phyloP scores from a whole-genome alignment of 2,797 vertebrate species.

The Gymnothorax reevesii region DNA sequence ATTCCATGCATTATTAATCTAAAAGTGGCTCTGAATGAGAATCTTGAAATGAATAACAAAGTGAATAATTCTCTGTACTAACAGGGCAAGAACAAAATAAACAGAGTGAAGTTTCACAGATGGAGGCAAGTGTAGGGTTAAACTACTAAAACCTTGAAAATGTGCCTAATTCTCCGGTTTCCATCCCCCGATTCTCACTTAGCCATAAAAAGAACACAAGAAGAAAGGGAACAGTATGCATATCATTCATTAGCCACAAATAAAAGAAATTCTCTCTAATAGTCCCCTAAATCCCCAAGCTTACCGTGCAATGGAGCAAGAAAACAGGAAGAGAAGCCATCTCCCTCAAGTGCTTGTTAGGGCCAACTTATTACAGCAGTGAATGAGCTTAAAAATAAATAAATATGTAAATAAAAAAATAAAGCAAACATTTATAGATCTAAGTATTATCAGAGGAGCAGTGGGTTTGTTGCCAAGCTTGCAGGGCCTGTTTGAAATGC shows the following conservation, averaged over 20 bases:
- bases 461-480: constrained; percentile 52
- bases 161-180: constrained; percentile 54
- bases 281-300: constrained; percentile 67
- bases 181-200: constrained; percentile 48
- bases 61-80: constrained; percentile 46
- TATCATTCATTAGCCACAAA: constrained; percentile 67
- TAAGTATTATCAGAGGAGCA: constrained; percentile 53
- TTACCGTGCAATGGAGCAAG: constrained; percentile 73
- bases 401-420: constrained; percentile 62
- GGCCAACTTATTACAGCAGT: constrained; percentile 66
- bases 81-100: constrained; percentile 37
- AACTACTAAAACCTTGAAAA: constrained; percentile 57
- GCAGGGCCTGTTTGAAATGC: constrained; percentile 48
- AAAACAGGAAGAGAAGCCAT: constrained; percentile 59
- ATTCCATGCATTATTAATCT: constrained; percentile 49
- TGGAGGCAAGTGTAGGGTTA: constrained; percentile 49
- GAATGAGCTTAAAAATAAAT: constrained; percentile 64
- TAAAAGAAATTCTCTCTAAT: constrained; percentile 70
- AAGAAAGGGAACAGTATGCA: constrained; percentile 51
- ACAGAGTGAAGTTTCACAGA: constrained; percentile 41
- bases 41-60: constrained; percentile 38
- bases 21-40: constrained; percentile 42
- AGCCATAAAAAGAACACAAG: constrained; percentile 54
- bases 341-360: constrained; percentile 82
- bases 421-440: constrained; percentile 64